Evolutionary conservation across 2,797 vertebrate species (phyloP), one percentile per base, ranked within the genome.

Genomic region (Chrysocyon brachyurus): DNA sequence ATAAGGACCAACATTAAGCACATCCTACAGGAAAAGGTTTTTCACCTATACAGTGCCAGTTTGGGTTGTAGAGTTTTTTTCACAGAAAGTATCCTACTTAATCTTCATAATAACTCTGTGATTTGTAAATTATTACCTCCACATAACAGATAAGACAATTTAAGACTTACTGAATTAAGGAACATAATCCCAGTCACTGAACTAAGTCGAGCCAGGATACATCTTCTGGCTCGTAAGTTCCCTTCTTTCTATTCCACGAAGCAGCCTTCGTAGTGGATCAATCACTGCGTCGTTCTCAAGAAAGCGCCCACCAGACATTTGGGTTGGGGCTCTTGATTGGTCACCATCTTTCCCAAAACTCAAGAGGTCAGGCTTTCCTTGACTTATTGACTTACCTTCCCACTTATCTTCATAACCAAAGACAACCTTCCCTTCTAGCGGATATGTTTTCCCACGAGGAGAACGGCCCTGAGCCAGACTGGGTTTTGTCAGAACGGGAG

Each of bases 371-470:
- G 11, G 59, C 31, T 40, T 68, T 93, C 86, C n/a, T 24, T 24
- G 57, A 9, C 21, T 61, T 26, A 6, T 21, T 24, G 57, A 9
- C 28, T 61, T 26, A 6, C 83, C 70, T 93, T 84, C 81, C 68
- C 12, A 2, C 24, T 54, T n/a, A 11, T 64, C 79, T 85, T 64
- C 16, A 4, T 97, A 82, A 97, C 90, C 46, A 22, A 92, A 12
- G 75, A 64, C n/a, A 12, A 17, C 56, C 89, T 98, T 97, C 90
- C 61, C 86, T 92, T 96, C n/a, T 91, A 99, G 99, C 99, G n/a
- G 99, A 99, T 98, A 99, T 99, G 99, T 99, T 99, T 98, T 99
- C 99, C 46, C 99, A 99, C 1, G 99, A 99, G 98, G 99, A 99
- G 2, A 99, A 99, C 0, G 99, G 99, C 87, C 99, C 99, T 0